Percentiles rank a stretch among this genome's conserved stretches.
Evolutionary conservation across 2,113 vertebrate genomes (phyloP).

Genomic region (Syngnathus typhle): DNA sequence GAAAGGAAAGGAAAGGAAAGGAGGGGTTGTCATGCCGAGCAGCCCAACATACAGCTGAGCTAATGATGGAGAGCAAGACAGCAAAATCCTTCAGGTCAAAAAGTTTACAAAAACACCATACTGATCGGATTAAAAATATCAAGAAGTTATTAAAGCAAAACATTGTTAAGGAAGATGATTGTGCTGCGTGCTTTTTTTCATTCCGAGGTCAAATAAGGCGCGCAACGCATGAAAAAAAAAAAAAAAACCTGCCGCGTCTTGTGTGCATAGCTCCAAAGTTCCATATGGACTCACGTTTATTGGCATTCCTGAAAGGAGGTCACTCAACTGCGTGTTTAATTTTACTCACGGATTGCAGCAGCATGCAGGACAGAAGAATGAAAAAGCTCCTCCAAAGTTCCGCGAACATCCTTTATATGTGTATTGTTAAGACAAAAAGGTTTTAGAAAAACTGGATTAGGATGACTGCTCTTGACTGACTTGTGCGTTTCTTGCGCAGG

Average conservation of each 20-base stretch:
- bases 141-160: constrained; percentile 6
- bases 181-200: not conserved
- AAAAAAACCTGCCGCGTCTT: not conserved
- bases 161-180: not conserved
- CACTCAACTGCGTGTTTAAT: constrained; percentile 11
- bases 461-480: not conserved
- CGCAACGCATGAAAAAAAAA: constrained; percentile 11
- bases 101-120: not conserved
- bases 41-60: not conserved
- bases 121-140: not conserved
- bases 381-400: constrained; percentile 12
- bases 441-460: not conserved
- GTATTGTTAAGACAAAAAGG: not conserved
- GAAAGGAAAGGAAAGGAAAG: too few species aligned
- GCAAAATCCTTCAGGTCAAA: not conserved
- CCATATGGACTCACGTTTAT: not conserved
- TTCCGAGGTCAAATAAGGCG: constrained; percentile 3
- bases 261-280: not conserved
- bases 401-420: constrained; percentile 21
- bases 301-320: not conserved
- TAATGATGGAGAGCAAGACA: not conserved
- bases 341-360: constrained; percentile 53
- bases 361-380: constrained; percentile 33
- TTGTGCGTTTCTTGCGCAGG: constrained; percentile 31
- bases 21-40: not conserved